Conservation (phyloP, 2,888 invertebrate species). For the Lottia gigantea region DNA sequence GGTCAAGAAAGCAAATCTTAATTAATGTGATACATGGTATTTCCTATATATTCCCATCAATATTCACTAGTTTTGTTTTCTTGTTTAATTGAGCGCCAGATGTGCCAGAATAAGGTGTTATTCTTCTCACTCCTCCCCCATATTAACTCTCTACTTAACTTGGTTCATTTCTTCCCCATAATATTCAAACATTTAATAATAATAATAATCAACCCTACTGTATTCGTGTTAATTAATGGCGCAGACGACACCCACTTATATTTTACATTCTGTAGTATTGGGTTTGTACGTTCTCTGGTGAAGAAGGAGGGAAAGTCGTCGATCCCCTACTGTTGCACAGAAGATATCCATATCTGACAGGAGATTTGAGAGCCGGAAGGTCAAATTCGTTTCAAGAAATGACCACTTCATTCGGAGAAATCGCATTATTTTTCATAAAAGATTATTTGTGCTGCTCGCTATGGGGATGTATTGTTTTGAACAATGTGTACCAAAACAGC, state of each 20-base stretch:
- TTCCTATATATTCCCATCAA: too few relatives aligned
- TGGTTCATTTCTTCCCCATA: neutral
- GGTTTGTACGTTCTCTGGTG: neutral
- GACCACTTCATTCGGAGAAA: neutral
- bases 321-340: neutral
- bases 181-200: slow-evolving; percentile 4
- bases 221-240: neutral
- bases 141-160: slow-evolving; percentile 1
- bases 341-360: slow-evolving; percentile 1
- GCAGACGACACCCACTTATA: slow-evolving; percentile 8
- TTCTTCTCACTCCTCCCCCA: neutral
- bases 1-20: too few relatives aligned
- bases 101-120: neutral
- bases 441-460: neutral
- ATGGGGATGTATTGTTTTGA: neutral
- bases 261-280: too few relatives aligned
- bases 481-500: slow-evolving; percentile 2
- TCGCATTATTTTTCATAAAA: slow-evolving; percentile 9
- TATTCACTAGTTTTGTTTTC: too few relatives aligned
- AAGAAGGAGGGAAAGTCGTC: slow-evolving; percentile 1
- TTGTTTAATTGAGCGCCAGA: neutral
- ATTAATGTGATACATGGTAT: too few relatives aligned
- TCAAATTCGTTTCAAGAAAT: slow-evolving; percentile 4
- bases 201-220: neutral
- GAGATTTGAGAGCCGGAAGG: neutral